These are phyloP conservation scores for Grammomys surdaster DNA, from an alignment of 2,113 vertebrate genomes.

Conservation along the genomic window DNA sequence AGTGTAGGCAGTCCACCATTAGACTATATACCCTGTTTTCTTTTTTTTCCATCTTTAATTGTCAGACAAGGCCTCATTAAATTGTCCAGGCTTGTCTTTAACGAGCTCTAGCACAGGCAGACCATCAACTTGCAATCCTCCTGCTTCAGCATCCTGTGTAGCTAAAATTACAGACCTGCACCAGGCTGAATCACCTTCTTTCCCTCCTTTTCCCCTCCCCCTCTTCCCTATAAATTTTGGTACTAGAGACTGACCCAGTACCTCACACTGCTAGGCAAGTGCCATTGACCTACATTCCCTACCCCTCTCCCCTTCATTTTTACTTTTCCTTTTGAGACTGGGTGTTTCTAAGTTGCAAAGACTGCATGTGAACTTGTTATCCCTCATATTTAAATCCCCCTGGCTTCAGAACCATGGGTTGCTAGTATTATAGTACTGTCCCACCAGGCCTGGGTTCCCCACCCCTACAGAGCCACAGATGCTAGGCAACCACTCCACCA, in stretches of 20 bases:
- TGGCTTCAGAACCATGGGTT: background rate
- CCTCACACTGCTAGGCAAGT: background rate
- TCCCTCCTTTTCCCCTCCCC: background rate
- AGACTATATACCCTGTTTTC: too few species aligned
- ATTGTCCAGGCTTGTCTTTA: background rate
- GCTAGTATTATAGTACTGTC: background rate
- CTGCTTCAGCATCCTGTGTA: background rate
- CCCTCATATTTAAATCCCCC: background rate
- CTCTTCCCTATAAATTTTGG: background rate
- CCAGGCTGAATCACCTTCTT: too few species aligned
- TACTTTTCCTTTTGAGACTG: background rate
- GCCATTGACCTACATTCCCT: background rate
- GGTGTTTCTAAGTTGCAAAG: background rate
- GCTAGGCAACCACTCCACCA: background rate
- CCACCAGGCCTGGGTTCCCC: background rate
- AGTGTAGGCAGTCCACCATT: background rate
- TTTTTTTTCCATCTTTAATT: background rate
- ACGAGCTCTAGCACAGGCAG: background rate
- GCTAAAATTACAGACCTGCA: background rate
- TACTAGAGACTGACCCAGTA: background rate
- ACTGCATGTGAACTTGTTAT: background rate
- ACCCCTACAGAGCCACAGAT: too few species aligned
- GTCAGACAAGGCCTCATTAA: background rate
- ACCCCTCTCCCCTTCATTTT: too few species aligned
- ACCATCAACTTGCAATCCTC: background rate